Conservation (phyloP, 2,888 invertebrate genomes). For the Hirtodrosophila confusa region DNA sequence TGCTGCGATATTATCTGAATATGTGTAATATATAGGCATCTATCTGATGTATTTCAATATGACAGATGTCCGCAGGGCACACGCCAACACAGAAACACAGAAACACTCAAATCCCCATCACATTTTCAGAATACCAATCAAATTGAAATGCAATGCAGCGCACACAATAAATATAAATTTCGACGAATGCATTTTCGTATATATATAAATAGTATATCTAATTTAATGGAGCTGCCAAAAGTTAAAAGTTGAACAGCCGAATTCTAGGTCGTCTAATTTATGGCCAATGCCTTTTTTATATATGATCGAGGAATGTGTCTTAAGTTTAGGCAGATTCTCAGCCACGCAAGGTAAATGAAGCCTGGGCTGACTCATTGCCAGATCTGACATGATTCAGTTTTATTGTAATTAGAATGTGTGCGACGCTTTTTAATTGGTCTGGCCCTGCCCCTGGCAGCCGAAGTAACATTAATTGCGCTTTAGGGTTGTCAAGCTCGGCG, state of each 20-base stretch:
- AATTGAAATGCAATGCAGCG: slow-evolving; percentile 42
- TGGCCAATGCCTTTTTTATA: slow-evolving; percentile 4
- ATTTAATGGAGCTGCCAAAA: slow-evolving; percentile 21
- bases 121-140: slow-evolving; percentile 26
- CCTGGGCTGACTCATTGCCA: slow-evolving; percentile 45
- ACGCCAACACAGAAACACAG: slow-evolving; percentile 1
- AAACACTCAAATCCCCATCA: slow-evolving; percentile 13
- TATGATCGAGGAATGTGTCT: slow-evolving; percentile 2
- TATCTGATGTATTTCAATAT: slow-evolving; percentile 4
- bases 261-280: slow-evolving; percentile 14
- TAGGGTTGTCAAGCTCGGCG: slow-evolving; percentile 43
- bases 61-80: slow-evolving; percentile 8
- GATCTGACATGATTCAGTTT: slow-evolving; percentile 24
- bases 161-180: slow-evolving; percentile 22
- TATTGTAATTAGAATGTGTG: slow-evolving; percentile 74
- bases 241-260: slow-evolving; percentile 1
- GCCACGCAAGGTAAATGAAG: slow-evolving; percentile 48
- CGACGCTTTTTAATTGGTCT: slow-evolving; percentile 55
- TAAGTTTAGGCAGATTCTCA: slow-evolving; percentile 21
- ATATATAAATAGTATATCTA: neutral
- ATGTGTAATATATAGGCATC: slow-evolving; percentile 1
- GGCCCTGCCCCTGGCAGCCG: slow-evolving; percentile 47
- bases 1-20: slow-evolving; percentile 29
- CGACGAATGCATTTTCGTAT: slow-evolving; percentile 31
- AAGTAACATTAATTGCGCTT: slow-evolving; percentile 57